These are phyloP conservation scores for Caenorhabditis briggsae DNA, from an alignment of 1,140 invertebrate genomes.

Conservation along the genomic window DNA sequence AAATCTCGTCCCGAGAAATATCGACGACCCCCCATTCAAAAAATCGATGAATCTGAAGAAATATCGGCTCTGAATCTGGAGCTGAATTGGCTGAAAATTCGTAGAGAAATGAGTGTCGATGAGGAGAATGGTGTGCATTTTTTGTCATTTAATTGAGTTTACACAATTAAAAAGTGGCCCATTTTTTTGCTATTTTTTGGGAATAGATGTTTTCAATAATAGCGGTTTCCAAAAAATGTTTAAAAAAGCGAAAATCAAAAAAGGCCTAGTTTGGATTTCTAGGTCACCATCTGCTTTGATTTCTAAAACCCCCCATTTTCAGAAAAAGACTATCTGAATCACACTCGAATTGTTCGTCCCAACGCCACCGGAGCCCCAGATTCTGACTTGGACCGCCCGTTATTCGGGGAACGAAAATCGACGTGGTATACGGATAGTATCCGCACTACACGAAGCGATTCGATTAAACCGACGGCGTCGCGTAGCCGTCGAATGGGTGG, in stretches of 20 bases:
- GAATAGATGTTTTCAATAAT: too few relatives aligned
- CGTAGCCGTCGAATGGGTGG: slow-evolving; percentile 59
- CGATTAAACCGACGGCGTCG: slow-evolving; percentile 39
- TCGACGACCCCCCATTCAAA: background rate
- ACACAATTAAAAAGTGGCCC: background rate
- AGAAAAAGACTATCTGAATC: slow-evolving; percentile 43
- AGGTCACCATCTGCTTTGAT: too few relatives aligned
- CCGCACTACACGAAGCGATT: slow-evolving; percentile 12
- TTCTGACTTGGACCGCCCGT: background rate
- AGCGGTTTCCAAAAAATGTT: background rate
- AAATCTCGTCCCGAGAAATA: background rate
- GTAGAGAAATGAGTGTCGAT: slow-evolving; percentile 27
- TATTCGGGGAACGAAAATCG: background rate
- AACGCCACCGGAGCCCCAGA: background rate
- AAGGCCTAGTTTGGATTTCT: background rate
- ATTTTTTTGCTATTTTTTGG: background rate
- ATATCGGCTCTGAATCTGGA: background rate
- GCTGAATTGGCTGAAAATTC: background rate
- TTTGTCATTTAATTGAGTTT: too few relatives aligned
- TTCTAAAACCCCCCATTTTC: background rate
- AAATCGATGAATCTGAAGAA: background rate
- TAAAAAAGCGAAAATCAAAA: background rate
- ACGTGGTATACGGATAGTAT: background rate
- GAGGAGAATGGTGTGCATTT: slow-evolving; percentile 34
- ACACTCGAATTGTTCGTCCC: background rate